Evolutionary conservation across 2,113 vertebrate genomes (phyloP).

Genomic region (Bubo bubo): DNA sequence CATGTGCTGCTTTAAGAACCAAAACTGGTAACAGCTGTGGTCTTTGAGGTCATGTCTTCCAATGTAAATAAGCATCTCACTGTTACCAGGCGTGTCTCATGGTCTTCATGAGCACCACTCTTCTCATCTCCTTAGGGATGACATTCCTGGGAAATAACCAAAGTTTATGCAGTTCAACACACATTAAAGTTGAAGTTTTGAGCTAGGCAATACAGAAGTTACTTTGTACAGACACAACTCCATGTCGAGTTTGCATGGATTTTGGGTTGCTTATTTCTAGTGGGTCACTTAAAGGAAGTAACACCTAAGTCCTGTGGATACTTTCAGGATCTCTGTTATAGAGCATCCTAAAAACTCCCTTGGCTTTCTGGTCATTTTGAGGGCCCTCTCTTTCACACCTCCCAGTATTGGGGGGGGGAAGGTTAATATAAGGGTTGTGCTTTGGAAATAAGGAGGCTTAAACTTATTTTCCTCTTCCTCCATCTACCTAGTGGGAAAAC

Average conservation of each 20-base stretch:
- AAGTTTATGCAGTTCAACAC: background rate
- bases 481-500: background rate
- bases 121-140: background rate
- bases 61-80: background rate
- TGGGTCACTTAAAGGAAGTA: background rate
- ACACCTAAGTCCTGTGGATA: background rate
- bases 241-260: fast-evolving
- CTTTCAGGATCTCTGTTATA: background rate
- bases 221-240: background rate
- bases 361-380: background rate
- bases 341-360: background rate
- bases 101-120: background rate
- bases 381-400: background rate
- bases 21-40: background rate
- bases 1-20: background rate
- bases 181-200: background rate
- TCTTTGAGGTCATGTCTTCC: background rate
- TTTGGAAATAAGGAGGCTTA: background rate
- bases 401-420: fast-evolving
- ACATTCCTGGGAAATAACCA: background rate
- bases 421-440: background rate
- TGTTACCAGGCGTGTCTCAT: background rate
- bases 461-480: background rate
- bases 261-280: background rate
- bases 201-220: background rate